Percentiles rank a stretch among this genome's conserved stretches.
Evolutionary conservation across 2,888 invertebrate genomes (phyloP).

Genomic region (Chloroclystis v-ata): DNA sequence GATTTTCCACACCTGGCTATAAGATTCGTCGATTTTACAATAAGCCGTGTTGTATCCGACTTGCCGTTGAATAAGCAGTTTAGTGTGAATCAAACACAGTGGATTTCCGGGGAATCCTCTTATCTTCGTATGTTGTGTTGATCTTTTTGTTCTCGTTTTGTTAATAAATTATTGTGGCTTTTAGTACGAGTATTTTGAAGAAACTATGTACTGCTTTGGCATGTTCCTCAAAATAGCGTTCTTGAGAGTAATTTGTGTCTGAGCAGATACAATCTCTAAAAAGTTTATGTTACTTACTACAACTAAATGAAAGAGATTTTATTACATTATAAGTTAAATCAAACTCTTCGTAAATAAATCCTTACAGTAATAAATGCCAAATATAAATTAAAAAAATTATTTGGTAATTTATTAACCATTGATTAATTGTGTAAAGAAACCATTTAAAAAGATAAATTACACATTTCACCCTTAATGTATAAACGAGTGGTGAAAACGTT

Average conservation of each 20-base stretch:
- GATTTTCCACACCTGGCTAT: constrained; percentile 42
- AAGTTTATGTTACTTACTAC: too few relatives aligned
- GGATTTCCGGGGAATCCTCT: constrained; percentile 36
- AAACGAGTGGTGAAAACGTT: constrained; percentile 23
- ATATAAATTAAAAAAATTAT: too few relatives aligned
- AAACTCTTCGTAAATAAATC: too few relatives aligned
- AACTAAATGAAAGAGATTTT: too few relatives aligned
- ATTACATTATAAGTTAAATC: too few relatives aligned
- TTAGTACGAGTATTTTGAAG: neutral
- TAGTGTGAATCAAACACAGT: constrained; percentile 41
- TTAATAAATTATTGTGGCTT: constrained; percentile 5
- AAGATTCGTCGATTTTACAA: constrained; percentile 50
- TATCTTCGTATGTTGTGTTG: constrained; percentile 29
- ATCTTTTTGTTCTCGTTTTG: constrained; percentile 10
- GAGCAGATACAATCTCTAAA: too few relatives aligned
- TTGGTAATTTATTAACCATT: too few relatives aligned
- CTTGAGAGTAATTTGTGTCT: too few relatives aligned
- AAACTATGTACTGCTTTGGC: too few relatives aligned
- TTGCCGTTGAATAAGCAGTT: constrained; percentile 47
- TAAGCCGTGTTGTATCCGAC: constrained; percentile 53
- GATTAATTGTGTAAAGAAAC: neutral
- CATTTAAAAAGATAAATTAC: constrained; percentile 19
- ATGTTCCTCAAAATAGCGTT: too few relatives aligned
- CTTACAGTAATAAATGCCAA: too few relatives aligned
- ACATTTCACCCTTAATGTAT: constrained; percentile 16